Evolutionary conservation across 2,797 vertebrate genomes (phyloP).

Genomic region (Sparus aurata): DNA sequence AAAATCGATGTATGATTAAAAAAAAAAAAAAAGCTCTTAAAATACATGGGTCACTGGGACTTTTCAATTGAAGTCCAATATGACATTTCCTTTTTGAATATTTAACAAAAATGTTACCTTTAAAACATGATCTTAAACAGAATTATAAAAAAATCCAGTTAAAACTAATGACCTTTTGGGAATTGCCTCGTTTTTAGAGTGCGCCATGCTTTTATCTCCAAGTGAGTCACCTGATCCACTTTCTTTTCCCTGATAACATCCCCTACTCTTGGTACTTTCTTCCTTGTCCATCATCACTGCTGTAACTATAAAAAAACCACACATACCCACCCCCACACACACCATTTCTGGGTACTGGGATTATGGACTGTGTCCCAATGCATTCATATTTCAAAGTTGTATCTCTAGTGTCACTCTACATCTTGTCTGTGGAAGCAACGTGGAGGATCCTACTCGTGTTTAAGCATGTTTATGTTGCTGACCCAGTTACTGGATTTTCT

Average conservation of each 20-base stretch:
- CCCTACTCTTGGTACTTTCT: constrained; percentile 46
- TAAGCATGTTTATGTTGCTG: constrained; percentile 79
- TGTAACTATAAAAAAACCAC: constrained; percentile 50
- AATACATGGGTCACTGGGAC: constrained; percentile 2
- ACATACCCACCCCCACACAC: constrained; percentile 24
- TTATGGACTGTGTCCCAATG: constrained; percentile 73
- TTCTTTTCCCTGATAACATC: constrained; percentile 42
- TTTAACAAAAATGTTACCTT: constrained; percentile 20
- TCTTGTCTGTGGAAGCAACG: constrained; percentile 78
- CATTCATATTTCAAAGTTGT: constrained; percentile 86
- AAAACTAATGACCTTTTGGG: constrained; percentile 39
- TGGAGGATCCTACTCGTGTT: constrained; percentile 65
- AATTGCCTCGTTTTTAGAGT: neutral
- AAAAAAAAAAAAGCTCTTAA: neutral
- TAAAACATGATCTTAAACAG: constrained; percentile 9
- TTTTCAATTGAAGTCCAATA: neutral
- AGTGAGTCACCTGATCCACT: constrained; percentile 62
- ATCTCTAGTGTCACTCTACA: constrained; percentile 82
- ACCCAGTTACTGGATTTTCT: constrained; percentile 79
- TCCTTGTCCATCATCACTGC: constrained; percentile 62
- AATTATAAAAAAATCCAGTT: constrained; percentile 7
- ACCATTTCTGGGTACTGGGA: constrained; percentile 72
- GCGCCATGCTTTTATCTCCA: constrained; percentile 47
- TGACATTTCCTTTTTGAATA: constrained; percentile 34
- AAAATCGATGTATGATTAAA: neutral